These are phyloP conservation scores for Thryonomys swinderianus DNA, from an alignment of 2,113 vertebrate genomes.

Conservation along the genomic window DNA sequence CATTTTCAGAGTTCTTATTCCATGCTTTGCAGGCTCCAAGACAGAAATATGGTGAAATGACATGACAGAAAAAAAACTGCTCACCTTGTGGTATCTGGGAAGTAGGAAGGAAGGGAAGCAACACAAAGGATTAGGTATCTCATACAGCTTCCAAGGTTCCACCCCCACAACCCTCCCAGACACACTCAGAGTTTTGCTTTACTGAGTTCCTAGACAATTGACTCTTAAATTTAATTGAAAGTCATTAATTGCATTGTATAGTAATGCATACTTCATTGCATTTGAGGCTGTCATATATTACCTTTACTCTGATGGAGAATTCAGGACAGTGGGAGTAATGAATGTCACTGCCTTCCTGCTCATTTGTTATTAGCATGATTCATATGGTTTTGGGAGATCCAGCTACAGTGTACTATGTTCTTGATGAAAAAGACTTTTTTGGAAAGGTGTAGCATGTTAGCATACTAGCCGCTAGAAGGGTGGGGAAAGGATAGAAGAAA, in stretches of 20 bases:
- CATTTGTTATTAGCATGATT: no score
- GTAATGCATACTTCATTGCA: neutral
- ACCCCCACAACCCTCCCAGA: neutral
- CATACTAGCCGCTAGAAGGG: neutral
- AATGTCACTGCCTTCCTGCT: neutral
- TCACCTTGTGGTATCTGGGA: neutral
- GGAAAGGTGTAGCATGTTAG: neutral
- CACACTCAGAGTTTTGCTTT: neutral
- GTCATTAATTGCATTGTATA: neutral
- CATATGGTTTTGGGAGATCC: neutral
- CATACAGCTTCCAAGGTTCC: neutral
- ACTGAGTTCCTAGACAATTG: neutral
- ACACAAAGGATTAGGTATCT: neutral
- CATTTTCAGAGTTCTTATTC: neutral
- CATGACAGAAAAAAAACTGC: neutral
- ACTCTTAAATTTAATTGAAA: neutral
- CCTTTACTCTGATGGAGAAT: neutral
- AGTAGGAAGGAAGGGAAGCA: neutral
- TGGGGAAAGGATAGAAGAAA: neutral
- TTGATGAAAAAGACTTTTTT: neutral
- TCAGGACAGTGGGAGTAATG: neutral
- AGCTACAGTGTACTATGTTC: neutral
- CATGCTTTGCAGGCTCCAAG: neutral
- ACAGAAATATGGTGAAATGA: neutral
- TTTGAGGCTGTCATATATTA: neutral